Conservation (phyloP, 1,140 invertebrate genomes). For the Cherax quadricarinatus region DNA sequence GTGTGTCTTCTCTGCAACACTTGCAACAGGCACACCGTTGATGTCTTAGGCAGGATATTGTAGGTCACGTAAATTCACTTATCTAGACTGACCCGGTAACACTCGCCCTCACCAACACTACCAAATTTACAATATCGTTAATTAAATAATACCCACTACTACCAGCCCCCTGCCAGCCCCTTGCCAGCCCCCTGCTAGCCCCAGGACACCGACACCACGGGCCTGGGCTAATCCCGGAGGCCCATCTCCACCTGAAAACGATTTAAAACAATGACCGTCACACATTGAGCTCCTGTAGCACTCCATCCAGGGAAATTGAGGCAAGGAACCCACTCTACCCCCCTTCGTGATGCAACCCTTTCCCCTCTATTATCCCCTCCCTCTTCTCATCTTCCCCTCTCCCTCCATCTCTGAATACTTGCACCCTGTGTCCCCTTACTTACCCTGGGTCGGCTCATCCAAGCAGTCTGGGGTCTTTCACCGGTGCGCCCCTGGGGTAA, state of each 20-base stretch:
- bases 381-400: no score
- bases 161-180: no score
- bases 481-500: slow-evolving; percentile 48
- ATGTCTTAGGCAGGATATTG: background rate
- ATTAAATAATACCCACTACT: background rate
- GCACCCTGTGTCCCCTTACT: no score
- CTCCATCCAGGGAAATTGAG: slow-evolving; percentile 48
- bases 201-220: background rate
- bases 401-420: no score
- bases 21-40: no score
- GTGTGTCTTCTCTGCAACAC: no score
- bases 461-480: slow-evolving; percentile 38
- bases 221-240: background rate
- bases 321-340: background rate
- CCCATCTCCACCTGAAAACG: slow-evolving; percentile 40
- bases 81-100: slow-evolving; percentile 4
- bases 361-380: background rate
- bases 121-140: background rate
- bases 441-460: background rate
- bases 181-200: background rate
- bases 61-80: slow-evolving; percentile 20
- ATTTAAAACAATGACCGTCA: slow-evolving; percentile 47
- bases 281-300: slow-evolving; percentile 22
- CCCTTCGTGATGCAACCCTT: background rate
- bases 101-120: background rate